These are phyloP conservation scores for Penaeus indicus DNA, from an alignment of 1,140 invertebrate genomes.

Conservation along the genomic window DNA sequence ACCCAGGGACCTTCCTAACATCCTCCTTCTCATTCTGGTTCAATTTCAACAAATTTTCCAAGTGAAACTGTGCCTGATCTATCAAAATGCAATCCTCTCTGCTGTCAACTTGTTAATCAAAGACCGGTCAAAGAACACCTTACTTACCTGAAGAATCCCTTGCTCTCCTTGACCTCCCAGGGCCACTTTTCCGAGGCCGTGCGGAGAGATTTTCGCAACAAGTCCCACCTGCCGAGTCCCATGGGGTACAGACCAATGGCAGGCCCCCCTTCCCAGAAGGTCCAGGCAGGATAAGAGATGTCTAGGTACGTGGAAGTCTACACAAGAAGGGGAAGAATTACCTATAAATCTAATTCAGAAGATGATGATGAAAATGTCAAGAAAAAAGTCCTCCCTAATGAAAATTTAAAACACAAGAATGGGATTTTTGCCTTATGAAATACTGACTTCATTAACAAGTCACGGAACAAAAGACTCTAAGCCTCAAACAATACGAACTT, in stretches of 20 bases:
- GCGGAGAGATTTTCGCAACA: constrained; percentile 81
- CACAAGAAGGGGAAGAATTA: constrained; percentile 65
- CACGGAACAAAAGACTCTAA: no score
- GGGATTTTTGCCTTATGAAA: no score
- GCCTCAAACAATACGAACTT: no score
- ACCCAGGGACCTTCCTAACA: no score
- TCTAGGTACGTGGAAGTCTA: constrained; percentile 86
- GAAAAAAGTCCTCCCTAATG: not conserved
- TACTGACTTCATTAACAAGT: no score
- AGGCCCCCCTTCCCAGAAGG: constrained; percentile 97
- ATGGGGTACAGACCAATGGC: constrained; percentile 92
- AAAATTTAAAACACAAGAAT: no score
- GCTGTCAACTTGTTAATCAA: not conserved
- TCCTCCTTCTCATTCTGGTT: no score
- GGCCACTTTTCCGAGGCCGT: constrained; percentile 77
- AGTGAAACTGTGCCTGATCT: no score
- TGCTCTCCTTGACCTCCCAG: constrained; percentile 83
- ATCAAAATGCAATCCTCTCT: no score
- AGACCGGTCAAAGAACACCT: no score
- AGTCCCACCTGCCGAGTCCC: constrained; percentile 93
- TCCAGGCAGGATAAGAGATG: constrained; percentile 97
- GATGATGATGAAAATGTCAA: not conserved
- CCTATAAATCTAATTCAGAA: not conserved
- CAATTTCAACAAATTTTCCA: no score
- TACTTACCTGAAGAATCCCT: constrained; percentile 83